Base-by-base conservation (phyloP, 2,113 vertebrate genomes). In the Colaptes auratus region DNA sequence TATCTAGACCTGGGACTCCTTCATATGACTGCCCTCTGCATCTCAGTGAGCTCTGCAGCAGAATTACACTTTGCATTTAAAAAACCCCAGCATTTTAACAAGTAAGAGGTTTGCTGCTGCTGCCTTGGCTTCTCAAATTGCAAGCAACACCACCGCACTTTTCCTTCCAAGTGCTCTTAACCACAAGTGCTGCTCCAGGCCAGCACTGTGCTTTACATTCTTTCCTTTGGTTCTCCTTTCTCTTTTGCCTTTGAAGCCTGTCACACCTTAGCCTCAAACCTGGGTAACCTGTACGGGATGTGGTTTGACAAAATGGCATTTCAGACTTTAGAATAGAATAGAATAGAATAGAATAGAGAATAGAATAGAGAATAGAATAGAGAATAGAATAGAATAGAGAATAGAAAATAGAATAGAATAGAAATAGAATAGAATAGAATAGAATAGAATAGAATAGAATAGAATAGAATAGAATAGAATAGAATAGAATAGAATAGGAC, bases 161-260 rank as follows among this genome's bases (percentile, higher is more conserved):
- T n/a, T 92, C 76, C 65, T 94, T 93, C 82, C 0, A 25, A 86
- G 53, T n/a, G 58, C 82, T 86, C 77, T 78, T 84, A 93, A 92
- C 82, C 72, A 67, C 80, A 94, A 88, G 25, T 52, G 58, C 73
- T 93, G 80, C 88, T 86, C 78, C 72, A 61, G 58, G 88, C 61
- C 31, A 94, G 64, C 8, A 28, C 13, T 48, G 15, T 0, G 0
- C 30, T 90, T 81, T 25, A 35, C 89, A 88, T 83, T 48, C 52
- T 56, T 82, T 50, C 31, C 44, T 53, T 58, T 31, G 6, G 13
- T 83, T 74, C 27, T 30, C 15, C 35, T 63, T 89, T 44, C 36
- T 73, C 21, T 76, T 93, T 60, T 59, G 67, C 33, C n/a, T 91
- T 86, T 89, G 66, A 92, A 89, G 53, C 27, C 58, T 67, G 72